Evolutionary conservation across 1,140 invertebrate species (phyloP).

Genomic region (Agraylea sexmaculata): DNA sequence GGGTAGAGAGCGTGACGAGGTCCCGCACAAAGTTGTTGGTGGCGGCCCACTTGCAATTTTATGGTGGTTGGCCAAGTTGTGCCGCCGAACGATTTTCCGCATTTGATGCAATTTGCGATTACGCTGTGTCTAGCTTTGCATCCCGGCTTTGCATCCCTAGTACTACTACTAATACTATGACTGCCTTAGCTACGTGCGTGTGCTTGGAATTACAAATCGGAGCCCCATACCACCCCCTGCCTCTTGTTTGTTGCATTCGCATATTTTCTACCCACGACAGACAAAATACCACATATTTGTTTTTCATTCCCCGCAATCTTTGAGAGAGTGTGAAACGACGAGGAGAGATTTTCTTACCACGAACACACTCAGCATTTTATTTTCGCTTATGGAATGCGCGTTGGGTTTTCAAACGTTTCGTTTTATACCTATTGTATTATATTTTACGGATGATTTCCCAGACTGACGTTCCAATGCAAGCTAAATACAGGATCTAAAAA

Average conservation of each 20-base stretch:
- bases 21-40: constrained; percentile 9
- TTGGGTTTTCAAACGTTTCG: too few species aligned
- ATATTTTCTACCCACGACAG: not conserved
- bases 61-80: constrained; percentile 41
- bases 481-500: too few species aligned
- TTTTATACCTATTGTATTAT: too few species aligned
- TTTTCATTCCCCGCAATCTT: too few species aligned
- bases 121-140: constrained; percentile 26
- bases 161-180: constrained; percentile 7
- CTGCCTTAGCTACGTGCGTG: not conserved
- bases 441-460: too few species aligned
- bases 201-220: not conserved
- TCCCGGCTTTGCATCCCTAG: constrained; percentile 30
- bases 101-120: constrained; percentile 23
- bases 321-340: too few species aligned
- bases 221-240: not conserved
- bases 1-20: too few species aligned
- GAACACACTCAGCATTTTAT: too few species aligned
- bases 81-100: constrained; percentile 22
- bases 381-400: too few species aligned
- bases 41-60: constrained; percentile 42
- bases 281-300: not conserved
- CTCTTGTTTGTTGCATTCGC: constrained; percentile 1
- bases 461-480: too few species aligned
- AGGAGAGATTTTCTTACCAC: too few species aligned